These are phyloP conservation scores for Cassiopea andromeda DNA, from an alignment of 30 jellyfish, hydroid and myxozoan species.

Conservation along the genomic window DNA sequence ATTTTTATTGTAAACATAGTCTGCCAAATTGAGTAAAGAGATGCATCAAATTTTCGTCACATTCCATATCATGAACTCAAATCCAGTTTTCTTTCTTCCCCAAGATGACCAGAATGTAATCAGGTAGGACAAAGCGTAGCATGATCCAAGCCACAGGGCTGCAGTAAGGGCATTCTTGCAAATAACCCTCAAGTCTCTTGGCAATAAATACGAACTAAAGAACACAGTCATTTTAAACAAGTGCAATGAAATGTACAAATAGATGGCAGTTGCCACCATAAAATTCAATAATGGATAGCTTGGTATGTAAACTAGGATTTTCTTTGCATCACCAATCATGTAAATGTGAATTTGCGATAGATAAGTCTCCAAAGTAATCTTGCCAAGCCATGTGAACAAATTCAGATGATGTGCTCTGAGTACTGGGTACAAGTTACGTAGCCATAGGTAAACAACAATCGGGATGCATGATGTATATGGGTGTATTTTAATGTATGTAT, in stretches of 20 bases:
- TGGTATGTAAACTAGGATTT: constrained; percentile 82
- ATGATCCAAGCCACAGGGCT: constrained; percentile 61
- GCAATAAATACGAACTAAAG: constrained; percentile 88
- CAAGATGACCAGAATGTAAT: constrained; percentile 62
- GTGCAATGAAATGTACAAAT: constrained; percentile 67
- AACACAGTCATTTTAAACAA: constrained; percentile 87
- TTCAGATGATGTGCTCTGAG: constrained; percentile 74
- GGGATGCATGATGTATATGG: constrained; percentile 94
- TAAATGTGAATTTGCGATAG: constrained; percentile 92
- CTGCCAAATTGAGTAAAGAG: background rate
- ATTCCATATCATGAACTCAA: constrained; percentile 91
- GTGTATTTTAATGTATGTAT: constrained; percentile 73
- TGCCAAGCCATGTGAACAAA: constrained; percentile 91
- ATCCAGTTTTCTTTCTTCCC: constrained; percentile 78
- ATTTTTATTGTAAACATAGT: too few species aligned
- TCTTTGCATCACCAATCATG: constrained; percentile 95
- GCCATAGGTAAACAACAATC: constrained; percentile 75
- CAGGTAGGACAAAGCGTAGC: constrained; percentile 58
- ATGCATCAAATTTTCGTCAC: constrained; percentile 36
- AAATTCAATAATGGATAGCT: constrained; percentile 91
- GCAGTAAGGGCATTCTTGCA: constrained; percentile 74
- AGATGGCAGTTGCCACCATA: constrained; percentile 74
- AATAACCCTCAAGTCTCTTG: constrained; percentile 79
- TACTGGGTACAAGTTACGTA: constrained; percentile 86
- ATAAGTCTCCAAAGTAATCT: constrained; percentile 89